These are phyloP conservation scores for Nanger granti DNA, from an alignment of 2,113 vertebrate species.

Conservation along the genomic window DNA sequence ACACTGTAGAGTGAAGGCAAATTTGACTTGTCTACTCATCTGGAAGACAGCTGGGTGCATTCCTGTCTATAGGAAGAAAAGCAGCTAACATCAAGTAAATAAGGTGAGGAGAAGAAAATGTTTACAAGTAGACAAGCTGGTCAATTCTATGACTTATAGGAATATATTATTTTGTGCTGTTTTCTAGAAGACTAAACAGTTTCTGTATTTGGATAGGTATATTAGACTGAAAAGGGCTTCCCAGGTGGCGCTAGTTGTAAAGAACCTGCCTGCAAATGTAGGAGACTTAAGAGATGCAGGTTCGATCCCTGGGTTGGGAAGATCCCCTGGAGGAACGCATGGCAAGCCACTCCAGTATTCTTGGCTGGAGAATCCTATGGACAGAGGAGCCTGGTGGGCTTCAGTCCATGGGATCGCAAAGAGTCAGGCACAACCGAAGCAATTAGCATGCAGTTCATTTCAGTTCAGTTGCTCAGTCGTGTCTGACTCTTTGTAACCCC, in stretches of 20 bases:
- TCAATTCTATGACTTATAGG: neutral
- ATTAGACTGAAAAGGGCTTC: neutral
- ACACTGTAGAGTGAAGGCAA: slow-evolving; percentile 7
- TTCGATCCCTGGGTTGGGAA: neutral
- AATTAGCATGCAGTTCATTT: neutral
- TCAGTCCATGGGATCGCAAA: neutral
- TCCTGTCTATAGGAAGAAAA: slow-evolving; percentile 41
- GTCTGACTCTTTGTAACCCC: neutral
- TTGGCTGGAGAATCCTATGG: neutral
- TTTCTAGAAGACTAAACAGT: neutral
- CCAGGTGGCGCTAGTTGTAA: neutral
- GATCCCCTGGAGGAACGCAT: neutral
- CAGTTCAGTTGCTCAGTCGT: fast-evolving
- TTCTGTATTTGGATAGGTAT: neutral
- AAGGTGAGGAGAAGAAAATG: neutral
- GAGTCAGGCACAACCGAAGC: neutral
- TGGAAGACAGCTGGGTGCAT: neutral
- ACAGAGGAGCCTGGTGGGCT: neutral
- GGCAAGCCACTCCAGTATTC: neutral
- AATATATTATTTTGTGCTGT: neutral
- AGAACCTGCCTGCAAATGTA: neutral
- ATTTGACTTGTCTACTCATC: slow-evolving; percentile 7
- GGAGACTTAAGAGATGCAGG: neutral
- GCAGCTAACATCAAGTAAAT: neutral
- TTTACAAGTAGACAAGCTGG: neutral